These are phyloP conservation scores for Masnerella sp. DNA, from an alignment of 2,888 invertebrate genomes.

Conservation along the genomic window DNA sequence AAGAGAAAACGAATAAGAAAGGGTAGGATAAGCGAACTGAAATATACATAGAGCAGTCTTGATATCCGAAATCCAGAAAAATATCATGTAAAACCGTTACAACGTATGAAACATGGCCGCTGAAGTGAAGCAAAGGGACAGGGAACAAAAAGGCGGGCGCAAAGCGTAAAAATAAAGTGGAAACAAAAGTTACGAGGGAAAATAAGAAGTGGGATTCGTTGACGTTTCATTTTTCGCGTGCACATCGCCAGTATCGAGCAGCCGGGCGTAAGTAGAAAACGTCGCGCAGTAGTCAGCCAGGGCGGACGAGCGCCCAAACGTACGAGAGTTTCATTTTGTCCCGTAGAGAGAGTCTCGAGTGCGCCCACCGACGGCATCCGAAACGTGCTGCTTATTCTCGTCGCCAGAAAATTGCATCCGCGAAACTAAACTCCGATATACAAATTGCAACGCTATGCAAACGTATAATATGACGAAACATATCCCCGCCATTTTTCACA, in stretches of 20 bases:
- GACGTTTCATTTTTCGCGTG: constrained; percentile 60
- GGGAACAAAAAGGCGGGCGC: constrained; percentile 18
- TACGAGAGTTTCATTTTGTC: constrained; percentile 64
- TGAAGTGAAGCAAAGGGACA: constrained; percentile 17
- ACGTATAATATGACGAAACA: no score
- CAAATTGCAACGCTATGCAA: constrained; percentile 70
- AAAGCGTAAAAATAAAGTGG: constrained; percentile 57
- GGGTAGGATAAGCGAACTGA: neutral
- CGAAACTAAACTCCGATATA: constrained; percentile 48
- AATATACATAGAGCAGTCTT: constrained; percentile 1
- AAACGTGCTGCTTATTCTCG: constrained; percentile 51
- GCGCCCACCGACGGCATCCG: constrained; percentile 37
- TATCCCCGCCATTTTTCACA: no score
- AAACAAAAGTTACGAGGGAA: constrained; percentile 41
- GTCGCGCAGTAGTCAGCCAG: constrained; percentile 55
- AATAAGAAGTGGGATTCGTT: constrained; percentile 59
- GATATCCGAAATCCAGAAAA: constrained; percentile 23
- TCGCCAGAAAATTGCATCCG: constrained; percentile 44
- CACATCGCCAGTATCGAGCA: constrained; percentile 51
- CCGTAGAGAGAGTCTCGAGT: constrained; percentile 59
- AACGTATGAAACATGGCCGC: constrained; percentile 22
- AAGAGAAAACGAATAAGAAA: neutral
- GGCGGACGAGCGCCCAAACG: constrained; percentile 43
- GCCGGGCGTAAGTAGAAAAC: constrained; percentile 56
- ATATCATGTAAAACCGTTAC: constrained; percentile 39